These are phyloP conservation scores for Agrenia bidenticulata DNA, from an alignment of 2,888 invertebrate species.

Conservation along the genomic window DNA sequence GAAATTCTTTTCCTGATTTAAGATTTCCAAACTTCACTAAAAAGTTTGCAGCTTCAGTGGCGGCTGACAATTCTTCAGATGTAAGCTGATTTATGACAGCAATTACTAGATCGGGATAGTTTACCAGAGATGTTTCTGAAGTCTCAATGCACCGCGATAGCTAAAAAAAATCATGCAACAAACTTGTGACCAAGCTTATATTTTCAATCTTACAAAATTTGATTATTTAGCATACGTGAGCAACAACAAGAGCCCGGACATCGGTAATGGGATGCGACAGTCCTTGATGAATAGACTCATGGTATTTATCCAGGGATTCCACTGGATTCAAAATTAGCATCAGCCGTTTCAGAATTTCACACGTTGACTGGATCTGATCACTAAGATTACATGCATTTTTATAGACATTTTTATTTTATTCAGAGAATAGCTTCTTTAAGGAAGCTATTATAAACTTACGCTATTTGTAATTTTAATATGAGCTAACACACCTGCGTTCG, in stretches of 20 bases:
- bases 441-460: background rate
- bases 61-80: conserved; percentile 43
- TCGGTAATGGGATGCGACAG: conserved; percentile 44
- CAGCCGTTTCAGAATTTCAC: conserved; percentile 48
- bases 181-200: background rate
- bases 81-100: conserved; percentile 38
- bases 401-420: conserved; percentile 3
- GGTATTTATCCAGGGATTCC: conserved; percentile 43
- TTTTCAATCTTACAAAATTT: background rate
- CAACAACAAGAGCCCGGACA: conserved; percentile 45
- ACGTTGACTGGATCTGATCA: conserved; percentile 43
- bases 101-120: conserved; percentile 41
- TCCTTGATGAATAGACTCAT: conserved; percentile 46
- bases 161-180: conserved; percentile 22
- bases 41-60: conserved; percentile 39
- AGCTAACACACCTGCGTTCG: conserved; percentile 23
- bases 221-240: conserved; percentile 36
- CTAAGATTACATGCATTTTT: too few relatives aligned
- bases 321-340: conserved; percentile 48
- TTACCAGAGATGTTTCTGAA: conserved; percentile 9
- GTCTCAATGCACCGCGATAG: conserved; percentile 43
- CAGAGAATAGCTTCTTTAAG: too few relatives aligned
- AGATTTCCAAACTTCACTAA: conserved; percentile 35
- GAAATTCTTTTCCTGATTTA: conserved; percentile 32
- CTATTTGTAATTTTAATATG: background rate